These are phyloP conservation scores for Scaptomyza reducta DNA, from an alignment of 2,888 invertebrate genomes.

Conservation along the genomic window DNA sequence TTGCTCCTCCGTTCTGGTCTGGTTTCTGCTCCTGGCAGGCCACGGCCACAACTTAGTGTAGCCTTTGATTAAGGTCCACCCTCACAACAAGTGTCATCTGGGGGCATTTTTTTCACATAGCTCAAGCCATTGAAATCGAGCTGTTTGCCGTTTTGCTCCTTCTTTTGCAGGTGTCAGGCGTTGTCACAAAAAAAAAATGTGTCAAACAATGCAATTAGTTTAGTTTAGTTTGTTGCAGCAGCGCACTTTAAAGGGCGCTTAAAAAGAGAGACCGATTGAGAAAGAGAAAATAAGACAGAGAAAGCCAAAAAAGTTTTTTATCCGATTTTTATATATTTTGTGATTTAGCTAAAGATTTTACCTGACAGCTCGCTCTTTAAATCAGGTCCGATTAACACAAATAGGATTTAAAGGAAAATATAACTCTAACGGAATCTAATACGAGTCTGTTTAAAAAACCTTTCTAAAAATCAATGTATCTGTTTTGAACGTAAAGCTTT, in stretches of 20 bases:
- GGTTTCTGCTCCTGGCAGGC: slow-evolving; percentile 3
- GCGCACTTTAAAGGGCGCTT: slow-evolving; percentile 12
- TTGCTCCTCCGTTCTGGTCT: not conserved
- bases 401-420: not conserved
- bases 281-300: too few species aligned
- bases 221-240: slow-evolving; percentile 25
- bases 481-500: slow-evolving; percentile 1
- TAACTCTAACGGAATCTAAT: not conserved
- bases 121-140: slow-evolving; percentile 34
- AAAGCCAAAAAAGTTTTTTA: not conserved
- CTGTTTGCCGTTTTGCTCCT: slow-evolving; percentile 7
- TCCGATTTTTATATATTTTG: not conserved
- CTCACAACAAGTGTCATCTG: slow-evolving; percentile 60
- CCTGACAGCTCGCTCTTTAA: not conserved
- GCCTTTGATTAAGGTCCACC: slow-evolving; percentile 66
- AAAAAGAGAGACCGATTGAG: not conserved
- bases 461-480: not conserved
- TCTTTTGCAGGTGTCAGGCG: slow-evolving; percentile 28
- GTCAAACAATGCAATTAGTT: slow-evolving; percentile 41
- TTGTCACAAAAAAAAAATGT: slow-evolving; percentile 22
- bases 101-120: slow-evolving; percentile 49
- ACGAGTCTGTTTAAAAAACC: not conserved
- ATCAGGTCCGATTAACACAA: not conserved
- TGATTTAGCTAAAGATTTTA: not conserved
- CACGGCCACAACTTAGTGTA: slow-evolving; percentile 60